phyloP scores from a whole-genome alignment of 1,140 invertebrate genomes.

The Lycorma delicatula region DNA sequence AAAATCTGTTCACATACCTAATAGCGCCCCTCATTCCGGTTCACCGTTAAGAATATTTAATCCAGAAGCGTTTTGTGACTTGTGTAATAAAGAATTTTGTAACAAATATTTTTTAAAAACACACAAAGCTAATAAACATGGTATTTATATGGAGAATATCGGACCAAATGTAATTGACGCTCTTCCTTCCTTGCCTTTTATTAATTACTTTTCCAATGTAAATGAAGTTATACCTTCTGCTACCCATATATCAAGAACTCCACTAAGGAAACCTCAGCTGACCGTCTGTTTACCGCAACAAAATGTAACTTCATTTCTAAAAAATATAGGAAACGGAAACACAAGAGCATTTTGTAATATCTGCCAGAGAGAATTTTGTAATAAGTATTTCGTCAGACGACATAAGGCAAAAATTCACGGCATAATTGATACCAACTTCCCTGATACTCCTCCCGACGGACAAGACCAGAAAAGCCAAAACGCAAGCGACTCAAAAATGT shows the following conservation, averaged over 20 bases:
- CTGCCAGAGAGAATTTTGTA: conserved; percentile 63
- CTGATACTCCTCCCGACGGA: not conserved
- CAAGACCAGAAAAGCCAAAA: conserved; percentile 19
- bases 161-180: conserved; percentile 26
- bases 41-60: conserved; percentile 63
- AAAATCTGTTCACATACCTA: conserved; percentile 2
- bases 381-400: conserved; percentile 62
- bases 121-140: conserved; percentile 91
- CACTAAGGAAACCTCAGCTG: too few relatives aligned
- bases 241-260: not conserved
- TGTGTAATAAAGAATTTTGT: conserved; percentile 98
- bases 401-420: conserved; percentile 50
- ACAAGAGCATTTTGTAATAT: conserved; percentile 42
- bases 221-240: not conserved
- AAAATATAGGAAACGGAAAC: conserved; percentile 2
- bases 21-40: conserved; percentile 8
- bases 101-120: conserved; percentile 99
- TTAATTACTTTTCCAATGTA: conserved; percentile 20
- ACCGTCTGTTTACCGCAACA: too few relatives aligned
- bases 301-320: not conserved
- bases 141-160: conserved; percentile 64
- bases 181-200: conserved; percentile 16
- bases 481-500: conserved; percentile 1
- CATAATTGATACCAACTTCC: conserved; percentile 34
- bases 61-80: conserved; percentile 88